Evolutionary conservation across 2,888 invertebrate species (phyloP), one percentile per base, ranked within the genome.

Genomic region (Amaurobius ferox): DNA sequence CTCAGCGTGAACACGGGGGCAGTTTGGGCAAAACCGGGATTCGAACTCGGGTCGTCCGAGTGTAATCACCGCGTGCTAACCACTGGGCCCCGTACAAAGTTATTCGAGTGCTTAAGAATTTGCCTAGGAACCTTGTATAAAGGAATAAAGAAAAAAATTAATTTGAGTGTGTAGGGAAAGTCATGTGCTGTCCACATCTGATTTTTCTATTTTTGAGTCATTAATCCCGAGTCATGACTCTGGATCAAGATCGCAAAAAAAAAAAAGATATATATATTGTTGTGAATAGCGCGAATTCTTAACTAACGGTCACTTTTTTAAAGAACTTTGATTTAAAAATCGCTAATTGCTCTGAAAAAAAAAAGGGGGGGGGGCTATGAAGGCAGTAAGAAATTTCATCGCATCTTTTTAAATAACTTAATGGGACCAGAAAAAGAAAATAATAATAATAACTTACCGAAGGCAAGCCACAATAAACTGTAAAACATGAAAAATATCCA

Each of bases 341-440:
- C 19, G 23, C 66, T 66, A 66, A 66, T 66, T 66, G 23, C 66
- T 23, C 3, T 35, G 55, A 55, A 23, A 55, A 55, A 55, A 16
- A 66, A 66, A 64, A 11, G 13, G 9, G 19, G 7, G 23, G 19
- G 35, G 64, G 30, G 19, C 30, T 13, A 66, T 32, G 32, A 32
- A 66, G 0, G 16, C 35, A n/a, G 32, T 32, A 64, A 66, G 19
- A 13, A 66, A 19, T 66, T 66, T 66, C 32, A 66, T 29, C 66
- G n/a, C 19, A 66, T 32, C 32, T 19, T 32, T 64, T n/a, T 64
- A 29, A 35, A 35, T 35, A 35, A 35, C 5, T 35, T 35, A 16
- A 13, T 30, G 1, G 5, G 13, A 11, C 23, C 5, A 19, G 23
- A 32, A 32, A 32, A 32, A 66, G 9, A 9, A 35, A 9, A 7